A percentile compares a stretch with the other conserved stretches of the same genome.
Evolutionary conservation across 2,888 invertebrate genomes (phyloP).

Genomic region (Ormyrus labotus): DNA sequence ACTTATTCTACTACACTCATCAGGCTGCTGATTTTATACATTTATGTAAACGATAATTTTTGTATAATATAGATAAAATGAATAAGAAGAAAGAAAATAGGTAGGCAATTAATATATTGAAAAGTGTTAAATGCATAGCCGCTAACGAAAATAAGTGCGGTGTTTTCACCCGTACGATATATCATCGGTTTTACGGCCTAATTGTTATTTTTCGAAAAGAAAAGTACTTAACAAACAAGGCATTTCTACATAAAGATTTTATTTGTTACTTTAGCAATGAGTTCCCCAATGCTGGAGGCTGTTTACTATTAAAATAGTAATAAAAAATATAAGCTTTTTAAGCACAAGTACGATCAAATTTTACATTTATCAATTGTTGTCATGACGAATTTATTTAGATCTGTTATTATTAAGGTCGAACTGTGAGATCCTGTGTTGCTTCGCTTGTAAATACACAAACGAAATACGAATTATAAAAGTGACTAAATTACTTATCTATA

Average conservation of each 20-base stretch:
- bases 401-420: slow-evolving; percentile 54
- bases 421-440: slow-evolving; percentile 27
- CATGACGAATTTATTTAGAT: slow-evolving; percentile 57
- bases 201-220: slow-evolving; percentile 48
- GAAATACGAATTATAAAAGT: slow-evolving; percentile 28
- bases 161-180: slow-evolving; percentile 44
- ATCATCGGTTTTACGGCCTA: slow-evolving; percentile 54
- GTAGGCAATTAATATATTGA: slow-evolving; percentile 55
- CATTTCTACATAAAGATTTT: slow-evolving; percentile 48
- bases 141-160: slow-evolving; percentile 30
- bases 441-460: slow-evolving; percentile 56
- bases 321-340: slow-evolving; percentile 33
- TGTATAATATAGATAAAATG: slow-evolving; percentile 59
- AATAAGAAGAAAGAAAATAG: slow-evolving; percentile 34
- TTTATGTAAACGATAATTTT: slow-evolving; percentile 59
- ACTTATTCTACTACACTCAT: slow-evolving; percentile 57
- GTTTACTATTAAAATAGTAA: slow-evolving; percentile 2
- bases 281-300: slow-evolving; percentile 31
- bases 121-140: slow-evolving; percentile 52
- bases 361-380: slow-evolving; percentile 52
- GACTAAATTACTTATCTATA: slow-evolving; percentile 30
- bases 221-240: slow-evolving; percentile 52
- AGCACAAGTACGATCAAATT: slow-evolving; percentile 35
- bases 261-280: slow-evolving; percentile 33
- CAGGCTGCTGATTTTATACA: slow-evolving; percentile 62